phyloP scores from a whole-genome alignment of 2,797 vertebrate genomes.

The Lophius americanus region DNA sequence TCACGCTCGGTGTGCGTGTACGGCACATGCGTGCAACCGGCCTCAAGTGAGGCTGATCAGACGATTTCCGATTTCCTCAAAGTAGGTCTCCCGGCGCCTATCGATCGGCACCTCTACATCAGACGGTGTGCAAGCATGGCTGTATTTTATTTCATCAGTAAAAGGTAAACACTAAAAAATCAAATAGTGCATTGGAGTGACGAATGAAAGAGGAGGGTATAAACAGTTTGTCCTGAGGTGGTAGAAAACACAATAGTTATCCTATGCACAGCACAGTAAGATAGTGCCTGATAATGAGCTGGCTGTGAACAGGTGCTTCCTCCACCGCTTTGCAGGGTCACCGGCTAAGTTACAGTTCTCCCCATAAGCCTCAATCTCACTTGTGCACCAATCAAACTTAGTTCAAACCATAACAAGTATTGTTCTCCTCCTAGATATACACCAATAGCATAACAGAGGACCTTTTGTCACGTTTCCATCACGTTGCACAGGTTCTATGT shows the following conservation, averaged over 20 bases:
- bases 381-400: constrained; percentile 20
- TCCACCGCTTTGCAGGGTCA: constrained; percentile 52
- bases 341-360: constrained; percentile 27
- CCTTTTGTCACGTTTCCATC: background rate
- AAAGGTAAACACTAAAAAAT: constrained; percentile 52
- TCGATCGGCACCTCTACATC: too few relatives aligned
- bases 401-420: constrained; percentile 32
- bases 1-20: too few relatives aligned
- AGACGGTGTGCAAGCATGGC: constrained; percentile 5
- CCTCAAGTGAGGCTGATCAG: too few relatives aligned
- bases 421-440: constrained; percentile 38
- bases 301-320: constrained; percentile 82
- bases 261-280: constrained; percentile 46
- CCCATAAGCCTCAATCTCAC: constrained; percentile 39
- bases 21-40: too few relatives aligned
- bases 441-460: background rate
- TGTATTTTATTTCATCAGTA: constrained; percentile 31
- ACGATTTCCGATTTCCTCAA: too few relatives aligned
- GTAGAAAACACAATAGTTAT: constrained; percentile 75
- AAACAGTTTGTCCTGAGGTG: constrained; percentile 80
- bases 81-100: too few relatives aligned
- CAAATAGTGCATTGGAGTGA: constrained; percentile 58
- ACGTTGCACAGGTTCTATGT: background rate
- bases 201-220: constrained; percentile 63
- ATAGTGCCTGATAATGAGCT: constrained; percentile 68